Evolutionary conservation across 1,140 invertebrate genomes (phyloP), one percentile per base, ranked within the genome.

Genomic region (Papilio machaon): DNA sequence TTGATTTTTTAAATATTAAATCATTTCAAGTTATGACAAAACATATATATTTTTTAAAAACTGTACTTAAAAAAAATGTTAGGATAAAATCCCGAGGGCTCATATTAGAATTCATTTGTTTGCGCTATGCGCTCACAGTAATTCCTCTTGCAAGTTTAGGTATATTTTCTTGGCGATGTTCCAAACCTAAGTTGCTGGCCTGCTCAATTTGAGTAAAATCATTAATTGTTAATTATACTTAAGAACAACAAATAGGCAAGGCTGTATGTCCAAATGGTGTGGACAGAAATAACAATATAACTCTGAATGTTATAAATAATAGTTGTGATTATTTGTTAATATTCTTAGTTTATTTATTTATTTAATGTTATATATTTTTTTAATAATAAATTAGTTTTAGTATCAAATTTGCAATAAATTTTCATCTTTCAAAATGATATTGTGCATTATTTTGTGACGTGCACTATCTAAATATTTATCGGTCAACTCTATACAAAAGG

Each of bases 161-260:
- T 70, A 70, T 38, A 70, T 35, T 70, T 70, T 70, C 64, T 70
- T 70, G 64, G 64, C 64, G 6, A 35, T 35, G 64, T 70, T 70
- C 64, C 64, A 70, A 70, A 35, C 23, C 64, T 38, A 70, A 35
- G 64, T 70, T 70, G 6, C 11, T 35, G 64, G 13, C 19, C 23
- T 19, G 58, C 64, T 70, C 30, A 70, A 70, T 70, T 35, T 70
- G 30, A 35, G 64, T 15, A 15, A 70, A 70, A 70, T 30, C 64
- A 23, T 70, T 70, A 70, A 70, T 70, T 70, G 64, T 70, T 70
- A 70, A 70, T 70, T 70, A 70, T 70, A 70, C 64, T 70, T 70
- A 35, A 70, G 30, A 70, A 17, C 13, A 70, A 70, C 13, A 70
- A 67, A 67, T 30, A 30, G 7, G 13, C 30, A 70, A 11, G 10